Evolutionary conservation across 2,797 vertebrate genomes (phyloP), one percentile per base, ranked within the genome.

Genomic region (Darevskia mixta): DNA sequence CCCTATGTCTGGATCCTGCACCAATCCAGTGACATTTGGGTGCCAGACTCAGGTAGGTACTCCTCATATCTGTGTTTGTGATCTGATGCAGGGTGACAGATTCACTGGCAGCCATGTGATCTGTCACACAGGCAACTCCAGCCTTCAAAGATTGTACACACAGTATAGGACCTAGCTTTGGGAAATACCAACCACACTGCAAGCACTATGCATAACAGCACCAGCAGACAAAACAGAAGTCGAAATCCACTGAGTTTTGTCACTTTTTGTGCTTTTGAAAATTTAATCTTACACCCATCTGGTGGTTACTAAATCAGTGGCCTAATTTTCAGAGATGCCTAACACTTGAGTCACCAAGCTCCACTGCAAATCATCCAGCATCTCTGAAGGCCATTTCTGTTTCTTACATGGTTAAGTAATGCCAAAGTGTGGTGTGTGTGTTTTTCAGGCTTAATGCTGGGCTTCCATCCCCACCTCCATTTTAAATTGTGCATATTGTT

Each of bases 281-380:
- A 85, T 64, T 73, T 85, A 81, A 38, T 75, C 41, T 85, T 91
- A 80, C 79, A 66, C 75, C 67, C 75, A 1, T 13, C 69, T 43
- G 86, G 38, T 41, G 80, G 80, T 82, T 49, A 86, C 8, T 58
- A 87, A 89, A 66, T 90, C 80, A 58, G 78, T 49, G 88, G 79
- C 80, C 82, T 85, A 82, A 79, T 0, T 0, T 0, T 0, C 75
- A 84, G 79, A 66, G 8, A 0, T 82, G 78, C 82, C 72, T 71
- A 55, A 45, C 55, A 35, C 41, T 85, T 41, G 29, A n/a, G 2
- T 77, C 72, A 55, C 32, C 64, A 29, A 84, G 78, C 35, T 38
- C 45, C 78, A 82, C 71, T 71, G 78, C 58, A 69, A 71, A 67
- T 69, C 72, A 71, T 64, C 58, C 66, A 82, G 75, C 29, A 66